phyloP scores from a whole-genome alignment of 2,113 vertebrate species.

The Panthera leo region DNA sequence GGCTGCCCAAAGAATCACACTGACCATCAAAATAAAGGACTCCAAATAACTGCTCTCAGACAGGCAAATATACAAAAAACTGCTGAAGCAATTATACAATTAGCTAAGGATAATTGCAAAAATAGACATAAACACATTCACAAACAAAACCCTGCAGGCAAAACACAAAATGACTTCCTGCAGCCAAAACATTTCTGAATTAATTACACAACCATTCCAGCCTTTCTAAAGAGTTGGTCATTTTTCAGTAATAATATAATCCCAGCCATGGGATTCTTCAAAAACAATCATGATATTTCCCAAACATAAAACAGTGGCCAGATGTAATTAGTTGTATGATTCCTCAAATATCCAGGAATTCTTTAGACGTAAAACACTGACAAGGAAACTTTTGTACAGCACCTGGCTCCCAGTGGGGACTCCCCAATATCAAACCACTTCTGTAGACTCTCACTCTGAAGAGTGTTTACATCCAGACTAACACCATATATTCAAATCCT shows the following conservation, averaged over 20 bases:
- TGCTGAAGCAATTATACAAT: constrained; percentile 52
- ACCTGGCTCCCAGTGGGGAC: neutral
- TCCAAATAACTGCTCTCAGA: constrained; percentile 5
- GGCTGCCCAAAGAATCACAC: neutral
- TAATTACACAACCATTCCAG: constrained; percentile 51
- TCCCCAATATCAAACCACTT: neutral
- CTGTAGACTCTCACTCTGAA: neutral
- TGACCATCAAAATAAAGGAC: constrained; percentile 20
- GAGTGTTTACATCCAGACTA: neutral
- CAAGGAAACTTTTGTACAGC: neutral
- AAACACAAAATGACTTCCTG: constrained; percentile 39
- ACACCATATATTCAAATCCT: neutral
- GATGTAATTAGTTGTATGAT: constrained; percentile 30
- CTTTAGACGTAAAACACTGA: neutral
- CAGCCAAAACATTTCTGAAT: constrained; percentile 55
- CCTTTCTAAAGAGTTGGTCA: constrained; percentile 40
- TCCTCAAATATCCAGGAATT: constrained; percentile 28
- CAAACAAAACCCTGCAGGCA: constrained; percentile 21
- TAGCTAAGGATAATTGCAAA: constrained; percentile 66
- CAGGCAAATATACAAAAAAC: constrained; percentile 10
- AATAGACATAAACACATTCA: constrained; percentile 56
- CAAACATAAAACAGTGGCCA: constrained; percentile 35
- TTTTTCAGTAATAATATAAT: constrained; percentile 50
- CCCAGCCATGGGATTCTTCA: constrained; percentile 29
- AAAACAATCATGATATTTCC: constrained; percentile 38